Percentiles rank a stretch among this genome's conserved stretches.
phyloP scores from a whole-genome alignment of 2,888 invertebrate species.

The Deilephila porcellus region DNA sequence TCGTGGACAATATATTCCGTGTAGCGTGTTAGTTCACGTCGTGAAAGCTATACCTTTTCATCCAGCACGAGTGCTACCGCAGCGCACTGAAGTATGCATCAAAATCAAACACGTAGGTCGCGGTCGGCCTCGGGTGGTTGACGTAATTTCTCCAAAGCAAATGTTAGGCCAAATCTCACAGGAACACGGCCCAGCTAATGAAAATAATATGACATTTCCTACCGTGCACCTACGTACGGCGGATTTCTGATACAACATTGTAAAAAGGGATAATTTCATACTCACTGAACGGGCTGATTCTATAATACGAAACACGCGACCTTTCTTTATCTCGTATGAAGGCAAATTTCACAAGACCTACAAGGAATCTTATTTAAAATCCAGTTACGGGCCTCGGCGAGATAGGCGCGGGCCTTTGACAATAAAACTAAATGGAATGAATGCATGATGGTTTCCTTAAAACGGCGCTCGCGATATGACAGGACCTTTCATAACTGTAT shows the following conservation, averaged over 20 bases:
- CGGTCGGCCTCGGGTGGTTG: slow-evolving; percentile 63
- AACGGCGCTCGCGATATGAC: slow-evolving; percentile 74
- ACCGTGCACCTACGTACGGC: slow-evolving; percentile 51
- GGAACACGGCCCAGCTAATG: slow-evolving; percentile 67
- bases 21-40: slow-evolving; percentile 42
- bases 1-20: slow-evolving; percentile 31
- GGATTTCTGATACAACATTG: slow-evolving; percentile 60
- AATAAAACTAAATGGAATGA: slow-evolving; percentile 85
- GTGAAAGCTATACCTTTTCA: slow-evolving; percentile 57
- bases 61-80: slow-evolving; percentile 51
- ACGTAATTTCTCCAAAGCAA: slow-evolving; percentile 79
- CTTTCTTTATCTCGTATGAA: slow-evolving; percentile 81
- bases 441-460: slow-evolving; percentile 80
- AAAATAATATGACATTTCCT: slow-evolving; percentile 66
- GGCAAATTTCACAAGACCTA: slow-evolving; percentile 78
- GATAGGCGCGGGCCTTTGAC: slow-evolving; percentile 82
- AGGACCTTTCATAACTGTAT: slow-evolving; percentile 67
- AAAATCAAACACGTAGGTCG: slow-evolving; percentile 79
- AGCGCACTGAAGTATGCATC: slow-evolving; percentile 78
- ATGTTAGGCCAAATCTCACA: slow-evolving; percentile 77
- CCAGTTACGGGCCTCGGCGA: slow-evolving; percentile 77
- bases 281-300: slow-evolving; percentile 71
- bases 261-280: slow-evolving; percentile 75
- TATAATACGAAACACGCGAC: slow-evolving; percentile 77
- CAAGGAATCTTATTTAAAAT: slow-evolving; percentile 84